These are phyloP conservation scores for Hirtodrosophila cameraria DNA, from an alignment of 2,888 invertebrate species.

Conservation along the genomic window DNA sequence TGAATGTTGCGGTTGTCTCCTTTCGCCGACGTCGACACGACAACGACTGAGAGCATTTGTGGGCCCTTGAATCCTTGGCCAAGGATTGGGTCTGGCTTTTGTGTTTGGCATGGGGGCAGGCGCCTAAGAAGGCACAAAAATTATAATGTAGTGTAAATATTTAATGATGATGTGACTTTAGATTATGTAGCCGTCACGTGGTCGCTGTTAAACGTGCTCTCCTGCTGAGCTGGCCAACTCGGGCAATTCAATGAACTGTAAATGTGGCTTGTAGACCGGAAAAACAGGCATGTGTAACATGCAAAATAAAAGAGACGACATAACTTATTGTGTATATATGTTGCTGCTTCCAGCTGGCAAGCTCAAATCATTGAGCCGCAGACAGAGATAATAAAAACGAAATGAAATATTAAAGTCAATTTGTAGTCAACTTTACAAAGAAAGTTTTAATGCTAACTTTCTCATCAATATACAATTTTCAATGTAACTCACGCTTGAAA, in stretches of 20 bases:
- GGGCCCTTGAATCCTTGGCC: constrained; percentile 12
- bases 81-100: constrained; percentile 22
- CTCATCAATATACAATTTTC: constrained; percentile 7
- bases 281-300: constrained; percentile 14
- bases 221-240: constrained; percentile 24
- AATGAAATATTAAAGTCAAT: constrained; percentile 1
- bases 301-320: constrained; percentile 10
- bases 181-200: constrained; percentile 67
- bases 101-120: constrained; percentile 47
- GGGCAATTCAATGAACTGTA: constrained; percentile 69
- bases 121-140: constrained; percentile 58
- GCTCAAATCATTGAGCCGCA: constrained; percentile 31
- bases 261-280: constrained; percentile 35
- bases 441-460: constrained; percentile 7
- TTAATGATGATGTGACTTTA: constrained; percentile 76
- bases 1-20: constrained; percentile 74
- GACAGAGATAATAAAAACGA: constrained; percentile 37
- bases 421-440: constrained; percentile 7
- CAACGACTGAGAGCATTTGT: constrained; percentile 3
- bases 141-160: constrained; percentile 80
- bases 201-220: constrained; percentile 61
- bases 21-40: constrained; percentile 33
- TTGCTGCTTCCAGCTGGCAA: neutral
- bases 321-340: constrained; percentile 30
- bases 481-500: neutral